phyloP scores from a whole-genome alignment of 2,888 invertebrate genomes.

The Campoplex capitator region DNA sequence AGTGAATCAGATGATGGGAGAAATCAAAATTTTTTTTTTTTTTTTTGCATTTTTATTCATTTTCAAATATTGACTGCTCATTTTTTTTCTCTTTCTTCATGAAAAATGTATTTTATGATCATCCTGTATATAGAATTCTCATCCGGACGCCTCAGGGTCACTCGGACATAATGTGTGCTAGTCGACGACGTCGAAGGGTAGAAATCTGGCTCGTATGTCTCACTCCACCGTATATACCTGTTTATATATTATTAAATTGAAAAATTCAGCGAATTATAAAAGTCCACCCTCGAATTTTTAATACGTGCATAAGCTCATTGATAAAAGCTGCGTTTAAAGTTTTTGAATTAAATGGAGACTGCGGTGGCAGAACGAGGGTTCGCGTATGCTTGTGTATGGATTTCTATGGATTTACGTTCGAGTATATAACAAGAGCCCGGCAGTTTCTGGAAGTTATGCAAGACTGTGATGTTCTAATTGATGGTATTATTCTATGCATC shows the following conservation, averaged over 20 bases:
- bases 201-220: conserved; percentile 33
- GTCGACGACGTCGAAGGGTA: conserved; percentile 22
- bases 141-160: conserved; percentile 40
- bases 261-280: neutral
- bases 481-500: conserved; percentile 7
- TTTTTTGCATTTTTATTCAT: neutral
- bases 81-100: neutral
- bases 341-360: conserved; percentile 12
- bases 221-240: neutral
- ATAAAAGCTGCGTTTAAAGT: neutral
- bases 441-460: conserved; percentile 10
- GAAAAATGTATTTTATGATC: conserved; percentile 31
- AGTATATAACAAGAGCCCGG: conserved; percentile 31
- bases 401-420: conserved; percentile 25
- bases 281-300: neutral
- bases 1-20: neutral
- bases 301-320: conserved; percentile 2
- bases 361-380: neutral
- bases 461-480: conserved; percentile 14
- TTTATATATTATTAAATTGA: conserved; percentile 5
- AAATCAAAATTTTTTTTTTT: neutral
- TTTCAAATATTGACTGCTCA: neutral
- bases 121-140: conserved; percentile 43
- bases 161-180: conserved; percentile 34
- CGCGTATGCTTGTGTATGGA: neutral